Conservation (phyloP, 2,888 invertebrate genomes). For the Meta bourneti region DNA sequence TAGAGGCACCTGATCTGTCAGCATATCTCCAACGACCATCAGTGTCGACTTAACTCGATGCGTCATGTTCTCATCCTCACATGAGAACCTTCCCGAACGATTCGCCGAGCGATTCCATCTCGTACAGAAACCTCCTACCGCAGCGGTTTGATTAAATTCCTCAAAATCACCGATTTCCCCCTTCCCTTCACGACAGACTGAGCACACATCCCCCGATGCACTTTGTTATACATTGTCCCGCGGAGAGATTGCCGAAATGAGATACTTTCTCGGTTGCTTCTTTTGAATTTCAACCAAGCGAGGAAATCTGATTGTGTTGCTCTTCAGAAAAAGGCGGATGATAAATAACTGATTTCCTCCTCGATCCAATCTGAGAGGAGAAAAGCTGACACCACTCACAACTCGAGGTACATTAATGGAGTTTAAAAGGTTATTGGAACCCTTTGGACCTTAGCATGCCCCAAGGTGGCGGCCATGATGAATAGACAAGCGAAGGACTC, state of each 20-base stretch:
- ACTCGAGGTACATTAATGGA: background rate
- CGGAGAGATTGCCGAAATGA: no score
- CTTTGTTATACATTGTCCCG: no score
- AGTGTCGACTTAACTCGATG: no score
- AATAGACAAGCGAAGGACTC: background rate
- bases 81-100: no score
- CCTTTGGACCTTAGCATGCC: background rate
- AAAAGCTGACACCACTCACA: background rate
- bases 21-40: no score
- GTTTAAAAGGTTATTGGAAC: background rate
- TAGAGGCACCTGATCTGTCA: no score
- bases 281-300: no score
- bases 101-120: no score
- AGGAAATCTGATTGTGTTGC: background rate
- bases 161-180: background rate
- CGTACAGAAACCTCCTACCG: no score
- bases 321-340: background rate
- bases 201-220: background rate
- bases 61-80: no score
- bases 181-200: background rate
- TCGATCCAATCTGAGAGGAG: background rate
- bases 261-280: no score
- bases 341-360: background rate
- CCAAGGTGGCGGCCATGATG: background rate
- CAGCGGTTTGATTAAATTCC: background rate